These are phyloP conservation scores for Suncus etruscus DNA, from an alignment of 2,113 vertebrate species.

Conservation along the genomic window DNA sequence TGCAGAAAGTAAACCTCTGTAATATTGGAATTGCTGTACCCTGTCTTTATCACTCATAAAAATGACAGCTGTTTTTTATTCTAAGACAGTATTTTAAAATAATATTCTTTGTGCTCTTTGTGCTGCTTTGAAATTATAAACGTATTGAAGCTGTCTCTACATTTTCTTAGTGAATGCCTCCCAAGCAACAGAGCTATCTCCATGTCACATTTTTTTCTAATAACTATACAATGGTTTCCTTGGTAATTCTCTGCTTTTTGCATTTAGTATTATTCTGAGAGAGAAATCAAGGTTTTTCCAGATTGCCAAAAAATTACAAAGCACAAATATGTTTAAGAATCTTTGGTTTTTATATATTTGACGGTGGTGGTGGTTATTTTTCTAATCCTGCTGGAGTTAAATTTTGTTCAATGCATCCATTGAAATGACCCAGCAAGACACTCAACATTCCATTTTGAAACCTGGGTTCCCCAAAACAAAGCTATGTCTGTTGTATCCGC, in stretches of 20 bases:
- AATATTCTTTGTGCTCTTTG: not conserved
- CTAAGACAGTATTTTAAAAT: not conserved
- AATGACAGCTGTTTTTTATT: not conserved
- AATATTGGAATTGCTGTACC: not conserved
- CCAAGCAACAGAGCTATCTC: not conserved
- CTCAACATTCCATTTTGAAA: not conserved
- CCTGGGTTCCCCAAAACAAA: not conserved
- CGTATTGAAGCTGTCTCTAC: not conserved
- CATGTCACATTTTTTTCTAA: not conserved
- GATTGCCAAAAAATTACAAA: not conserved
- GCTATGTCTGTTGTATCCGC: not conserved
- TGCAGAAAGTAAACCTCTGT: not conserved
- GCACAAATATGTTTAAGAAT: not conserved
- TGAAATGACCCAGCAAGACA: not conserved
- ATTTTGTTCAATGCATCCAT: not conserved
- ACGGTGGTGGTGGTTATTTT: not conserved
- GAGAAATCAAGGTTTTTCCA: not conserved
- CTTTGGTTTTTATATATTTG: not conserved
- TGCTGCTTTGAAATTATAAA: not conserved
- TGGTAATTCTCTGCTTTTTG: constrained; percentile 16
- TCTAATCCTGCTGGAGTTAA: not conserved
- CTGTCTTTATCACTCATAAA: not conserved
- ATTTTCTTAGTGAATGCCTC: not conserved
- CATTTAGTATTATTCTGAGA: constrained; percentile 35
- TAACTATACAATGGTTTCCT: not conserved